These are phyloP conservation scores for Formica aserva DNA, from an alignment of 2,888 invertebrate species.

Conservation along the genomic window DNA sequence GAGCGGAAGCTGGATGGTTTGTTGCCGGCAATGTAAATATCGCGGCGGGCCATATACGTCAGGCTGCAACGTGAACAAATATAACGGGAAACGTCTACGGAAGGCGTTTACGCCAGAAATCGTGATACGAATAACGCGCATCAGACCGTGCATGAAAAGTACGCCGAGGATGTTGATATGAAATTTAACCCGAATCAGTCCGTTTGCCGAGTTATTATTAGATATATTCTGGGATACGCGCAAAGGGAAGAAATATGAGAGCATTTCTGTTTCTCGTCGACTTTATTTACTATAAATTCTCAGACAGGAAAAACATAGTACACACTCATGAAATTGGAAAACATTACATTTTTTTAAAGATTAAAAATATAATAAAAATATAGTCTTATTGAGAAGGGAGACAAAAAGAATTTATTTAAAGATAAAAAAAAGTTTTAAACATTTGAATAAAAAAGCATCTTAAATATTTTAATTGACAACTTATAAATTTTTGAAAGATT, in stretches of 20 bases:
- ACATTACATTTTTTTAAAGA: not conserved
- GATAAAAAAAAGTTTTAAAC: not conserved
- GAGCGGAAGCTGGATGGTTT: slow-evolving; percentile 66
- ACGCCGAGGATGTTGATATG: slow-evolving; percentile 4
- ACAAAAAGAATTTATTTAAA: not conserved
- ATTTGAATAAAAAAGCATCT: not conserved
- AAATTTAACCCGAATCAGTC: slow-evolving; percentile 40
- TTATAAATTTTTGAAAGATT: not conserved
- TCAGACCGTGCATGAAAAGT: slow-evolving; percentile 26
- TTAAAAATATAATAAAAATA: not conserved
- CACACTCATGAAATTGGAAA: not conserved
- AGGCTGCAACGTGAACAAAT: slow-evolving; percentile 7
- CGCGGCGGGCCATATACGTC: not conserved
- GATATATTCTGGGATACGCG: not conserved
- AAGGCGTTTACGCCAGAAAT: slow-evolving; percentile 14
- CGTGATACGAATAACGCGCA: not conserved
- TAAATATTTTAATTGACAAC: not conserved
- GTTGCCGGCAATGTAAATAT: slow-evolving; percentile 32
- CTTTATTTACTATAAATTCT: slow-evolving; percentile 16
- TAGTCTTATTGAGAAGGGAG: not conserved
- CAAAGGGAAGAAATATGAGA: not conserved
- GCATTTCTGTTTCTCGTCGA: not conserved
- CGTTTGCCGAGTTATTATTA: slow-evolving; percentile 19
- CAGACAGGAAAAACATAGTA: not conserved
- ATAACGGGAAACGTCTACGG: slow-evolving; percentile 26